Conservation (phyloP, 2,888 invertebrate species). For the Eurois occulta region DNA sequence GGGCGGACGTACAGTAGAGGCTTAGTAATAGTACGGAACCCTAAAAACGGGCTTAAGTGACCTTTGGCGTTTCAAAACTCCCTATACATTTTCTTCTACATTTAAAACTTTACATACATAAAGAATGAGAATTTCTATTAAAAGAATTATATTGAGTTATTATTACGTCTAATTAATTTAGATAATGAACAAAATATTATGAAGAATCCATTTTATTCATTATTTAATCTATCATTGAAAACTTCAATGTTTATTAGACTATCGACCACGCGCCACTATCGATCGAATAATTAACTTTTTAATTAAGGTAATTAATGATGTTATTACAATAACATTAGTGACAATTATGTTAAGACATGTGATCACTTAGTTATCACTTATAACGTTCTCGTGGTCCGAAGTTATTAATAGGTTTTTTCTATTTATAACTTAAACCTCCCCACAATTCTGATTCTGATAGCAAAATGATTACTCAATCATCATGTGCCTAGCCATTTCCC, state of each 20-base stretch:
- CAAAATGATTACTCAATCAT: too few species aligned
- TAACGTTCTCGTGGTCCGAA: not conserved
- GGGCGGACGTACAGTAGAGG: too few species aligned
- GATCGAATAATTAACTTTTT: not conserved
- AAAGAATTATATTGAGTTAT: too few species aligned
- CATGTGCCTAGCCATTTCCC: not conserved
- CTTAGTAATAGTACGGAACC: too few species aligned
- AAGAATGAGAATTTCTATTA: not conserved
- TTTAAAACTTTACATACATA: not conserved
- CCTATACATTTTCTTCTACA: not conserved
- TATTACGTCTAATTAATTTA: not conserved
- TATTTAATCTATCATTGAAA: conserved; percentile 1
- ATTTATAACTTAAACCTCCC: not conserved
- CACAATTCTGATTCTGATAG: too few species aligned
- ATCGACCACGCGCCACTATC: not conserved
- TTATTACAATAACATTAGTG: not conserved
- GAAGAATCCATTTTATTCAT: too few species aligned
- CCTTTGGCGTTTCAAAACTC: not conserved
- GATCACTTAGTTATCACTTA: conserved; percentile 3
- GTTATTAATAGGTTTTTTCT: not conserved
- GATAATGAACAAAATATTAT: not conserved
- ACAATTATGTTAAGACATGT: not conserved
- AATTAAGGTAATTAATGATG: not conserved
- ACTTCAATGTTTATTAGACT: not conserved
- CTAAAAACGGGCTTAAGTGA: not conserved